Percentiles rank a stretch among this genome's conserved stretches.
phyloP scores from a whole-genome alignment of 2,888 invertebrate species.

The Pyrocoelia pectoralis region DNA sequence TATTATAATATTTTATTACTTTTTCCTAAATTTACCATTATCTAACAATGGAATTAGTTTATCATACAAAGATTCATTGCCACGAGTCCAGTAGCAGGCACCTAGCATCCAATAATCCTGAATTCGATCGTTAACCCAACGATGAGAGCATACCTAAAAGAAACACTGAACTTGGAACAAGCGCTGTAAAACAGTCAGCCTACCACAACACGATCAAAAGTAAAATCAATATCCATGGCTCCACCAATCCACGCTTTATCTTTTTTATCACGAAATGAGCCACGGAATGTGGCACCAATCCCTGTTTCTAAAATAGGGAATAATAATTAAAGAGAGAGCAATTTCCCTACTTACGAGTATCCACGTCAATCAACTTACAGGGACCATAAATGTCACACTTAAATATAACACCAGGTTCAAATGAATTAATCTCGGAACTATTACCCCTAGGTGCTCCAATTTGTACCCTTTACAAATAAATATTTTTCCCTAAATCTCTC shows the following conservation, averaged over 20 bases:
- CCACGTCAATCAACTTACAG: conserved; percentile 48
- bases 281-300: neutral
- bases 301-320: conserved; percentile 4
- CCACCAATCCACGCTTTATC: conserved; percentile 57
- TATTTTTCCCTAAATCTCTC: neutral
- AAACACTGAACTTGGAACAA: neutral
- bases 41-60: conserved; percentile 43
- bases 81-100: conserved; percentile 51
- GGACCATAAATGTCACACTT: conserved; percentile 46
- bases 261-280: conserved; percentile 19
- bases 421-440: conserved; percentile 24
- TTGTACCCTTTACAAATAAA: conserved; percentile 46
- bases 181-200: too few relatives aligned
- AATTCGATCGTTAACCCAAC: conserved; percentile 50
- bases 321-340: neutral
- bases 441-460: conserved; percentile 55
- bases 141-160: conserved; percentile 57
- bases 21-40: conserved; percentile 34
- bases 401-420: conserved; percentile 53
- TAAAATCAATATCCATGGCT: conserved; percentile 54
- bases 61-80: conserved; percentile 38
- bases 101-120: conserved; percentile 49
- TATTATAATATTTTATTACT: neutral
- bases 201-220: conserved; percentile 50
- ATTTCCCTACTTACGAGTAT: conserved; percentile 32